Percentiles rank a stretch among this genome's conserved stretches.
Conservation (phyloP, 2,113 vertebrate genomes). For the Phrynosoma blainvillii region DNA sequence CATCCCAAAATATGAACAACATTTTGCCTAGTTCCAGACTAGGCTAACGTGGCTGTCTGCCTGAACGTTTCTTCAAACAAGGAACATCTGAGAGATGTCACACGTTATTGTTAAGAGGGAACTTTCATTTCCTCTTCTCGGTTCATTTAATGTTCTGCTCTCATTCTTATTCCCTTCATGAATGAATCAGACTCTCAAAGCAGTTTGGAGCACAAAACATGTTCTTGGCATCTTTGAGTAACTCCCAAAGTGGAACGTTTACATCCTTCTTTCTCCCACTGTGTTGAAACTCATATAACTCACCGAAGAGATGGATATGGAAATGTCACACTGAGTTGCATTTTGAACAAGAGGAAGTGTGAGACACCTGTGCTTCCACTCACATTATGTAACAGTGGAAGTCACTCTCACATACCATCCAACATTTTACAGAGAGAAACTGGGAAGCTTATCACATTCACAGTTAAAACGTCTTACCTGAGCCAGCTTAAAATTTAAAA, state of each 20-base stretch:
- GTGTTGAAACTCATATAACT: not conserved
- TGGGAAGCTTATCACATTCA: no score
- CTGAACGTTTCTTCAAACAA: not conserved
- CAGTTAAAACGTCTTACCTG: no score
- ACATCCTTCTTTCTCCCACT: not conserved
- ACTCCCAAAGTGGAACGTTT: not conserved
- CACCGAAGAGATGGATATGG: no score
- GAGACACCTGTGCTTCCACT: no score
- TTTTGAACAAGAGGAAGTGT: not conserved
- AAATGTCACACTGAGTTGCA: not conserved
- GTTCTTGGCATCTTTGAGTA: not conserved
- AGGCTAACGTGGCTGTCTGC: not conserved
- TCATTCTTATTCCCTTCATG: no score
- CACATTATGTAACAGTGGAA: not conserved
- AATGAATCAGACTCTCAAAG: not conserved
- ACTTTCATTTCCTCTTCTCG: not conserved
- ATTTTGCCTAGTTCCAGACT: not conserved
- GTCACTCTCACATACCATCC: no score
- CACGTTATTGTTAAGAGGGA: not conserved
- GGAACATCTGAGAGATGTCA: not conserved
- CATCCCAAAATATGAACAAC: not conserved
- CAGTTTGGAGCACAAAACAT: not conserved
- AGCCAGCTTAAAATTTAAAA: no score
- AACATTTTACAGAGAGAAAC: no score
- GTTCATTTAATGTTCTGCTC: not conserved